phyloP scores from a whole-genome alignment of 2,888 invertebrate species.

The Miltochrista miniata region DNA sequence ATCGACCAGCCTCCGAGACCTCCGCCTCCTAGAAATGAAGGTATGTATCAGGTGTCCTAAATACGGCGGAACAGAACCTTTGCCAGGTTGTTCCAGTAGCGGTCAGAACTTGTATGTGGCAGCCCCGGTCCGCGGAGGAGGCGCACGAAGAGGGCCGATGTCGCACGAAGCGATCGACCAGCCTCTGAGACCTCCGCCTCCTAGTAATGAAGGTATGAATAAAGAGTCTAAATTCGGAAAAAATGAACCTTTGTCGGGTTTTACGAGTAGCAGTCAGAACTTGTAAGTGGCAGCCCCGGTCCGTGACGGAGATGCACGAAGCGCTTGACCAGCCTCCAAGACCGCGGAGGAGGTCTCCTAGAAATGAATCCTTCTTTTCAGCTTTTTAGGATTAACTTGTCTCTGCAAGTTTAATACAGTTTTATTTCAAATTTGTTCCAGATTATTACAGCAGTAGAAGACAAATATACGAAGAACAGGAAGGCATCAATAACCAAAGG shows the following conservation, averaged over 20 bases:
- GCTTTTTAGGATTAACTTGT: no score
- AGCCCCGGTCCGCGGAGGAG: conserved; percentile 88
- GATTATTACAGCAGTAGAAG: conserved; percentile 92
- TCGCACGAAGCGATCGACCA: conserved; percentile 79
- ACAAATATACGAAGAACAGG: conserved; percentile 91
- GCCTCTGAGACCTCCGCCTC: conserved; percentile 94
- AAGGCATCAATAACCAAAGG: conserved; percentile 87
- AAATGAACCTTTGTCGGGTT: conserved; percentile 70
- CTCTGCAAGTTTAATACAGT: no score
- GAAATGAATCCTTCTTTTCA: conserved; percentile 86
- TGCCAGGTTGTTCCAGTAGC: conserved; percentile 85
- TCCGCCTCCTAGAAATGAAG: conserved; percentile 93
- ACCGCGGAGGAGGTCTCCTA: conserved; percentile 93
- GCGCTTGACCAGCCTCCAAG: conserved; percentile 88
- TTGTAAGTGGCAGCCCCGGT: conserved; percentile 96
- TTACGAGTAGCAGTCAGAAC: conserved; percentile 92
- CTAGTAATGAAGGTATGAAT: conserved; percentile 89
- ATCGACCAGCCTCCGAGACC: conserved; percentile 90
- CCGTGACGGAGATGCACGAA: conserved; percentile 66
- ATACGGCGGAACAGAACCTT: conserved; percentile 59
- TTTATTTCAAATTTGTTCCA: conserved; percentile 53
- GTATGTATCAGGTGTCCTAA: conserved; percentile 62
- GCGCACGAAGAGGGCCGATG: conserved; percentile 62
- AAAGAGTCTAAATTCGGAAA: conserved; percentile 45
- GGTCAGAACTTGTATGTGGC: conserved; percentile 97